Percentiles rank a stretch among this genome's conserved stretches.
phyloP scores from a whole-genome alignment of 2,888 invertebrate species.

The Rhamnusium bicolor region DNA sequence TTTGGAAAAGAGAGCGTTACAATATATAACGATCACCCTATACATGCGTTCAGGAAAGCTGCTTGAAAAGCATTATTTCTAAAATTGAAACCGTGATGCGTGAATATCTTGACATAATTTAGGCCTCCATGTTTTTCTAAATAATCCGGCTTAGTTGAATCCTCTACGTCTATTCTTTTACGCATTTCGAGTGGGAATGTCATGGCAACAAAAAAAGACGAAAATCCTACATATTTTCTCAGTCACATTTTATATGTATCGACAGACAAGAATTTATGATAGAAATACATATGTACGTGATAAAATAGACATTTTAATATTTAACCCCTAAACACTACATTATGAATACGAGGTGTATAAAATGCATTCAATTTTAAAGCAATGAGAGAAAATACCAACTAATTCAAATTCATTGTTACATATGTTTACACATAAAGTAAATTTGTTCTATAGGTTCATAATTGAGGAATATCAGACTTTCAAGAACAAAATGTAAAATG shows the following conservation, averaged over 20 bases:
- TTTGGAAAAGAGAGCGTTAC: background rate
- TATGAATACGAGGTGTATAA: too few species aligned
- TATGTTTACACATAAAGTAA: too few species aligned
- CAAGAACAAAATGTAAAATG: too few species aligned
- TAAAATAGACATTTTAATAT: background rate
- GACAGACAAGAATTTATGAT: slow-evolving; percentile 14
- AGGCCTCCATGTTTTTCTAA: slow-evolving; percentile 15
- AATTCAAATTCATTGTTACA: too few species aligned
- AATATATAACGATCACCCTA: background rate
- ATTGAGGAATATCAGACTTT: too few species aligned
- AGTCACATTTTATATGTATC: slow-evolving; percentile 7
- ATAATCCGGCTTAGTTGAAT: slow-evolving; percentile 26
- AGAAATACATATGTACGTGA: background rate
- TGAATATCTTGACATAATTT: slow-evolving; percentile 12
- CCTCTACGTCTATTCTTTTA: slow-evolving; percentile 14
- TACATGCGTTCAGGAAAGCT: background rate
- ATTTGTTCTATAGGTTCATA: too few species aligned
- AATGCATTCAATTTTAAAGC: too few species aligned
- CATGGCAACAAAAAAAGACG: background rate
- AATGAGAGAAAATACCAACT: too few species aligned
- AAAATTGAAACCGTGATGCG: slow-evolving; percentile 7
- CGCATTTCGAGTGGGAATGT: background rate
- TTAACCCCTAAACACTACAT: too few species aligned
- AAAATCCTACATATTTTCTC: background rate
- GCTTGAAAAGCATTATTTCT: background rate